Evolutionary conservation across 2,113 vertebrate genomes (phyloP), one percentile per base, ranked within the genome.

Genomic region (Gadus chalcogrammus): DNA sequence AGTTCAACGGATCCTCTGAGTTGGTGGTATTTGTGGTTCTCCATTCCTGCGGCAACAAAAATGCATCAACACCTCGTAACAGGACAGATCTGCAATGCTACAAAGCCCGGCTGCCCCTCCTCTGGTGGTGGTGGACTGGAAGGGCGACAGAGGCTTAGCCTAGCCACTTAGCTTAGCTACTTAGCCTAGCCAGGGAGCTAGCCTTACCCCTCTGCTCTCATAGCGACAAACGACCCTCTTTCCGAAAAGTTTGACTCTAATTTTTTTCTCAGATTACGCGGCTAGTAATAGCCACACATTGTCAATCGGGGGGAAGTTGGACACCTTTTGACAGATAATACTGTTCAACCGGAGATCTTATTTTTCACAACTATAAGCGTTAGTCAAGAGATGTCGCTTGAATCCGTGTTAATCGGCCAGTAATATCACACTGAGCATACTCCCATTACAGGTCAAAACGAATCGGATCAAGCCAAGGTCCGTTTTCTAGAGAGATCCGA

Each of bases 101-200:
- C 90, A 91, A 91, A 90, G 86, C 79, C 85, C 79, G 71, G 73
- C 77, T 83, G 88, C 91, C 91, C 91, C 91, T 92, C 91, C 91
- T 91, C 90, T 91, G 87, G 78, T 88, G 86, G 78, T 88, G 86
- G 87, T 81, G 83, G 85, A 88, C 85, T 83, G 84, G 78, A 85
- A 86, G 84, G 84, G 75, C 82, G 85, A 86, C 79, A 84, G 84
- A 78, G 80, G 82, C 87, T 87, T 84, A 88, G 83, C 88, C 64
- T 84, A 89, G 87, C 88, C 48, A 0, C 17, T 16, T 6, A 60
- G 84, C 78, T 83, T 48, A 81, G 73, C 75, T 68, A 61, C 72
- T 48, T 42, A 42, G n/a, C 56, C 88, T 86, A 79, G 62, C 79
- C 67, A n/a, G 55, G 15, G n/a, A 64, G 74, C 55, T 42, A 42